Percentiles rank a stretch among this genome's conserved stretches.
Conservation (phyloP, 2,797 vertebrate species). For the Rhinogobio ventralis region DNA sequence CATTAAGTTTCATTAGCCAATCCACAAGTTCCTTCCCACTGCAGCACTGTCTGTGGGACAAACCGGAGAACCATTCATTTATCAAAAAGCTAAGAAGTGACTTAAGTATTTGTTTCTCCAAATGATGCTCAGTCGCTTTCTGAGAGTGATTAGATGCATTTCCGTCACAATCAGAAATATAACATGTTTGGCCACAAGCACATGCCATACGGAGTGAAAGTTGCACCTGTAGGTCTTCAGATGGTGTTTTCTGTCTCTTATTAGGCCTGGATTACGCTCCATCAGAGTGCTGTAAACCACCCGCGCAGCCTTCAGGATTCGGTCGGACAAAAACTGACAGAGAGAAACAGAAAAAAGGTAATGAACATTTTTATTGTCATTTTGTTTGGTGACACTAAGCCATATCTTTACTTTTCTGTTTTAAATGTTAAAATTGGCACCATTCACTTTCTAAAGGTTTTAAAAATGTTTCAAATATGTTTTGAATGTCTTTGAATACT, state of each 20-base stretch:
- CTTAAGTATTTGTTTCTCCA: conserved; percentile 3
- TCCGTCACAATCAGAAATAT: background rate
- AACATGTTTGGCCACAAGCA: background rate
- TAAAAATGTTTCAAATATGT: background rate
- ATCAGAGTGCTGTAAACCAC: conserved; percentile 82
- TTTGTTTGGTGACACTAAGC: background rate
- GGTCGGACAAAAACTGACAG: conserved; percentile 86
- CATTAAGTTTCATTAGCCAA: conserved; percentile 84
- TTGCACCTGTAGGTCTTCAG: conserved; percentile 90
- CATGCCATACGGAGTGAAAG: background rate
- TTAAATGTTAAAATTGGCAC: background rate
- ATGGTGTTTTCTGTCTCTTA: conserved; percentile 92
- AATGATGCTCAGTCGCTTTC: background rate
- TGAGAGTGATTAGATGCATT: background rate
- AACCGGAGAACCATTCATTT: background rate
- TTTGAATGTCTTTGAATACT: background rate
- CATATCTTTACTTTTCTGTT: background rate
- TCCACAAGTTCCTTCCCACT: conserved; percentile 93
- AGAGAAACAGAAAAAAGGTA: conserved; percentile 25
- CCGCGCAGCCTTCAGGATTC: conserved; percentile 85
- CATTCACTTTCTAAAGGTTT: background rate
- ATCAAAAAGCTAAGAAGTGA: background rate
- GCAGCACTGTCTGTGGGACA: conserved; percentile 84
- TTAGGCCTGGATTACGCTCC: conserved; percentile 79
- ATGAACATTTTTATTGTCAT: background rate